Base-by-base conservation (phyloP, 2,113 vertebrate genomes). In the Corynorhinus townsendii region DNA sequence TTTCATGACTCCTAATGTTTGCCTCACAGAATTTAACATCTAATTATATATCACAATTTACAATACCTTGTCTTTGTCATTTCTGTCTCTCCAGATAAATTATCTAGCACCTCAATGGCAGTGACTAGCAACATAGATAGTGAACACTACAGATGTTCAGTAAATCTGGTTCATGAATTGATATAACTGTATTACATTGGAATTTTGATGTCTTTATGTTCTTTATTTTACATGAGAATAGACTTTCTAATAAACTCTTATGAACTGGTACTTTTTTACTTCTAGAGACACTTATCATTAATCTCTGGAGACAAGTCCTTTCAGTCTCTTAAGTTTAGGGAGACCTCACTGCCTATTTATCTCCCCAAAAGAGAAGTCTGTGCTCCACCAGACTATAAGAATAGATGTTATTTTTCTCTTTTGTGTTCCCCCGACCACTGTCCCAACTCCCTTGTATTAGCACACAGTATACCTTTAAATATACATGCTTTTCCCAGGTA, bases 181-280 rank as follows among this genome's bases (percentile, higher is more conserved):
- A n/a, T 69, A 66, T 35, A 54, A 66, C 4, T 12, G 47, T 66
- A 52, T 47, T 82, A 24, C 15, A 47, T 66, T 49, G 59, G n/a
- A 11, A 85, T 86, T 72, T 56, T 38, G 3, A 71, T 68, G 11
- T 52, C 11, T 59, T 89, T 7, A 59, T 24, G 8, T 68, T 79
- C 33, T 86, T 95, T 19, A 75, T 59, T 96, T 94, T 69, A 91
- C 4, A 81, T 1, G 45, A 93, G 54, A 59, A n/a, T 16, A 79
- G 11, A 11, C 33, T 72, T 89, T 89, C 30, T 69, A 52, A 40
- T 73, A 59, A 91, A 68, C 7, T 33, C 15, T 81, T 77, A 30
- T 68, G 49, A 43, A 9, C 7, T 76, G 17, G 3, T 3, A 1
- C 30, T 47, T 38, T 5, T 86, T 49, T 66, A 66, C 33, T 73